phyloP scores from a whole-genome alignment of 2,113 vertebrate species.

The Sakesphorus luctuosus region DNA sequence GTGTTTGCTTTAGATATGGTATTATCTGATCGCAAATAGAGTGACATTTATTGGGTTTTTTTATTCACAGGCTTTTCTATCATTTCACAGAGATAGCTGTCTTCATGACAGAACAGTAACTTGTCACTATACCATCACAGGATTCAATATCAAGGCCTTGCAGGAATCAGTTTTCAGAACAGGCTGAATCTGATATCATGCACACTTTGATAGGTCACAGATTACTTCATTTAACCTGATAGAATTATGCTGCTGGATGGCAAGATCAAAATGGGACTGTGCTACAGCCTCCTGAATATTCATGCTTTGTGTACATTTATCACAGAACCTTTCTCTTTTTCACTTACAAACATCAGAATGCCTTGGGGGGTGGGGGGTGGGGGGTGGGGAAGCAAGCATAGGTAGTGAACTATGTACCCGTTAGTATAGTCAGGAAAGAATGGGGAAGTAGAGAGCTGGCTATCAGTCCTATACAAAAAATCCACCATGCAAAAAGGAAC shows the following conservation, averaged over 20 bases:
- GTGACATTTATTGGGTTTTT: not conserved
- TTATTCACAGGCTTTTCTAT: not conserved
- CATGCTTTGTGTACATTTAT: not conserved
- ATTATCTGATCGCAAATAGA: not conserved
- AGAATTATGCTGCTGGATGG: not conserved
- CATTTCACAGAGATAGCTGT: not conserved
- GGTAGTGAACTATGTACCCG: accelerated
- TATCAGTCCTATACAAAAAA: not conserved
- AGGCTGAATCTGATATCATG: not conserved
- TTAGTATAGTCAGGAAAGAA: not conserved
- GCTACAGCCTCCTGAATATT: not conserved
- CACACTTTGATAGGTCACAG: not conserved
- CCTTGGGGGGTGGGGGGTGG: too few species aligned
- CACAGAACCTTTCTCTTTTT: not conserved
- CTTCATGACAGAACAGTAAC: not conserved
- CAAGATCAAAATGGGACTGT: not conserved
- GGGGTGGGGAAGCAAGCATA: not conserved
- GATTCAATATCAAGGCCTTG: not conserved
- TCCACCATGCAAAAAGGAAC: not conserved
- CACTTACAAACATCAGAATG: not conserved
- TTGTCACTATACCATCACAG: not conserved
- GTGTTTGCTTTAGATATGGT: not conserved
- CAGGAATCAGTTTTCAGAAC: not conserved
- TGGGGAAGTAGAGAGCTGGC: not conserved
- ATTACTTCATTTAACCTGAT: not conserved